phyloP scores from a whole-genome alignment of 2,797 vertebrate species.

The Thaleichthys pacificus region DNA sequence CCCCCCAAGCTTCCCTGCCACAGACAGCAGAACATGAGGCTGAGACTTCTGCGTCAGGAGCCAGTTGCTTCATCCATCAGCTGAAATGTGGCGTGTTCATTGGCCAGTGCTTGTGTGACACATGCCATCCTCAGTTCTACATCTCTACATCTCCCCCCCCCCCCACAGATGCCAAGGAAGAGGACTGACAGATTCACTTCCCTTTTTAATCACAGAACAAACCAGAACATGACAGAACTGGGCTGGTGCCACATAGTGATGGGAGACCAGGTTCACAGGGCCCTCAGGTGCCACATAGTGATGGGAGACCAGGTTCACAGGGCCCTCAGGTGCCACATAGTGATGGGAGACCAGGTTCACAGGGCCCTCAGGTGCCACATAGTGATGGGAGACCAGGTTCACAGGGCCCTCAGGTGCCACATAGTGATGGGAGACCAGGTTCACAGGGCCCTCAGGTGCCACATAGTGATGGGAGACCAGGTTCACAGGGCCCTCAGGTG shows the following conservation, averaged over 20 bases:
- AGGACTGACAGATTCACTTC: constrained; percentile 26
- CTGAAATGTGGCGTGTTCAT: constrained; percentile 26
- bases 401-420: constrained; percentile 32
- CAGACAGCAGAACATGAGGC: too few species aligned
- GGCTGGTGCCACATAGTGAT: constrained; percentile 27
- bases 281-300: constrained; percentile 15
- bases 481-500: constrained; percentile 31
- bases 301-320: constrained; percentile 24
- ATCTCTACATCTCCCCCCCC: too few species aligned
- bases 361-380: constrained; percentile 34
- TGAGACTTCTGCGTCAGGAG: too few species aligned
- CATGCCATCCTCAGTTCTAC: constrained; percentile 23
- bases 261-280: constrained; percentile 23
- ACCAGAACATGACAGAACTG: constrained; percentile 20
- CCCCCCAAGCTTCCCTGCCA: too few species aligned
- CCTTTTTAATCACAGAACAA: constrained; percentile 29
- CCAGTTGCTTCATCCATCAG: too few species aligned
- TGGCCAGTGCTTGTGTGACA: constrained; percentile 35
- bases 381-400: constrained; percentile 24
- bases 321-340: constrained; percentile 33
- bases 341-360: constrained; percentile 19
- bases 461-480: constrained; percentile 22
- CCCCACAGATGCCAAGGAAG: constrained; percentile 15
- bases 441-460: constrained; percentile 32
- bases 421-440: constrained; percentile 23